Base-by-base conservation (phyloP, 23 tunicate genomes). In the Ciona savignyi region DNA sequence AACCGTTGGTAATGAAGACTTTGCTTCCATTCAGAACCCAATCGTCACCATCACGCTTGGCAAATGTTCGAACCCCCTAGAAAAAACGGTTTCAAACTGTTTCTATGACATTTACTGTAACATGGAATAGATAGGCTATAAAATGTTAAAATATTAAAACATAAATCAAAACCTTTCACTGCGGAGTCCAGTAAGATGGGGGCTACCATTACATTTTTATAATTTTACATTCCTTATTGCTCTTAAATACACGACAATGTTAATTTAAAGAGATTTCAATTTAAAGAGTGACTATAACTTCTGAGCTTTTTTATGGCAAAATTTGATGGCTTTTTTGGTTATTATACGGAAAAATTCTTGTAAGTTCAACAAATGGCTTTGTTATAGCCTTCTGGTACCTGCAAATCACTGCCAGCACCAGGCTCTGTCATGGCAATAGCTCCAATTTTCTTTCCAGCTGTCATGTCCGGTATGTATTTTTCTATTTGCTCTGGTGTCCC, bases 351-450 rank as follows among this genome's bases (percentile, higher is more conserved):
- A n/a, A n/a, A n/a, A n/a, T n/a, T n/a, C n/a, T n/a, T n/a, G n/a
- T n/a, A n/a, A n/a, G n/a, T n/a, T n/a, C n/a, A n/a, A n/a, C n/a
- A n/a, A n/a, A n/a, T n/a, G n/a, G n/a, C n/a, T n/a, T n/a, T n/a
- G n/a, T n/a, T n/a, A n/a, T n/a, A n/a, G n/a, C n/a, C n/a, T 9
- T 63, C 4, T 22, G 26, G 28, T 60, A 81, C 95, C 89, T 83
- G 87, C 51, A 95, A 72, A 87, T 95, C 99, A 67, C 96, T 88
- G 24, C 99, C 99, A 48, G 99, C 95, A 2, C 84, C 84, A 20
- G 91, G 91, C 64, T 85, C 91, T 11, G 91, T 85, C 91, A 85
- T 85, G 51, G 96, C 99, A 72, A 95, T 83, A 25, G 87, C 86
- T 27, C 90, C 90, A 67, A 95, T 95, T 30, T 70, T 88, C 42